These are phyloP conservation scores for Micrasema minimum DNA, from an alignment of 1,140 invertebrate genomes.

Conservation along the genomic window DNA sequence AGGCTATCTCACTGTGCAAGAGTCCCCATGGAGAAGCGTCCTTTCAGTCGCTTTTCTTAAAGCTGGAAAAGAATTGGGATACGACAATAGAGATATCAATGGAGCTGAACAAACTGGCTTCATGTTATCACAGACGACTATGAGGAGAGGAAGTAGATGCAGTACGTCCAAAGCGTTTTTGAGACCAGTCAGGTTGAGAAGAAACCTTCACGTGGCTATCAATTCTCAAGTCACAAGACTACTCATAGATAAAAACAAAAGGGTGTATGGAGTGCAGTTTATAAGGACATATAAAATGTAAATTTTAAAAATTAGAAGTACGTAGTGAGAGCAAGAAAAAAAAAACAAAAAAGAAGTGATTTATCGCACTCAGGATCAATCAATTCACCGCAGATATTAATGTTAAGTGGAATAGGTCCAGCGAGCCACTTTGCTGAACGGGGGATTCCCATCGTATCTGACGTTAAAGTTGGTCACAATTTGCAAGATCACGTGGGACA, in stretches of 20 bases:
- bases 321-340: slow-evolving; percentile 74
- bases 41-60: slow-evolving; percentile 83
- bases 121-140: slow-evolving; percentile 87
- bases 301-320: slow-evolving; percentile 73
- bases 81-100: slow-evolving; percentile 83
- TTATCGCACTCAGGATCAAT: slow-evolving; percentile 83
- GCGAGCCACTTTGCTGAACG: slow-evolving; percentile 79
- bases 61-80: slow-evolving; percentile 83
- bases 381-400: slow-evolving; percentile 84
- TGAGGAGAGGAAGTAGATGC: slow-evolving; percentile 86
- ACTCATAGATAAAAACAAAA: slow-evolving; percentile 74
- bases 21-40: slow-evolving; percentile 83
- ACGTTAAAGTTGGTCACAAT: slow-evolving; percentile 84
- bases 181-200: slow-evolving; percentile 78
- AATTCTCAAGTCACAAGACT: slow-evolving; percentile 80
- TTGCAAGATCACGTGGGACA: slow-evolving; percentile 87
- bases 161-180: slow-evolving; percentile 91
- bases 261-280: slow-evolving; percentile 82
- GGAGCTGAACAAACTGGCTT: slow-evolving; percentile 85
- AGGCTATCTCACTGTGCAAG: slow-evolving; percentile 86
- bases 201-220: slow-evolving; percentile 86
- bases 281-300: no score
- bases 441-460: slow-evolving; percentile 78
- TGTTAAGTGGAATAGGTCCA: slow-evolving; percentile 90
- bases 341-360: slow-evolving; percentile 84